Percentiles rank a stretch among this genome's conserved stretches.
These are phyloP conservation scores for Augochlora pura DNA, from an alignment of 1,140 invertebrate species.

Conservation along the genomic window DNA sequence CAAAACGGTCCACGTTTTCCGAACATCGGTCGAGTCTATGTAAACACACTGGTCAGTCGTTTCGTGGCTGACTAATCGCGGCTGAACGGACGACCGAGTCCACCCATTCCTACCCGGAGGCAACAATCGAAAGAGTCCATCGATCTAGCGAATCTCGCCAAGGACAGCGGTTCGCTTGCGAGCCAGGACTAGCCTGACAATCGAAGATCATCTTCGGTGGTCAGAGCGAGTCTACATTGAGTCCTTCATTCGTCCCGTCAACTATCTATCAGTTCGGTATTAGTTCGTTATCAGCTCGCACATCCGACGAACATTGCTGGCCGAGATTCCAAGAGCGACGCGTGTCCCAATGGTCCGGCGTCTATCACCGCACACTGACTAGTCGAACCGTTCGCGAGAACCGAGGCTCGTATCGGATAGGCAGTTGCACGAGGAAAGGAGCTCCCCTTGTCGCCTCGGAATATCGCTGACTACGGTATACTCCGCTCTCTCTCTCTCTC, in stretches of 20 bases:
- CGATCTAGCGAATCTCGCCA: not conserved
- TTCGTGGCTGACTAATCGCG: constrained; percentile 7
- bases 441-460: constrained; percentile 24
- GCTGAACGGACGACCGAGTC: not conserved
- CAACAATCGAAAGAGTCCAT: not conserved
- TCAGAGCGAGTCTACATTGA: too few species aligned
- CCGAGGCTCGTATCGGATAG: not conserved
- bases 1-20: constrained; percentile 6
- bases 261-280: too few species aligned
- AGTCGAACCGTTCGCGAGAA: not conserved
- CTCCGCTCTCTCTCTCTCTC: constrained; percentile 33
- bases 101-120: constrained; percentile 1
- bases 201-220: not conserved
- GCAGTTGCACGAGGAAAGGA: constrained; percentile 46
- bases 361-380: not conserved
- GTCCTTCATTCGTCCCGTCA: too few species aligned
- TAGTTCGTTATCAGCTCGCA: too few species aligned
- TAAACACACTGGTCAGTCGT: constrained; percentile 23
- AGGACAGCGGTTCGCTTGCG: not conserved
- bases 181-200: not conserved
- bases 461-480: constrained; percentile 48
- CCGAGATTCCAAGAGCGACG: too few species aligned
- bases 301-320: too few species aligned
- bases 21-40: constrained; percentile 27
- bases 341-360: not conserved